phyloP scores from a whole-genome alignment of 1,140 invertebrate genomes.

The Anadara kagoshimensis region DNA sequence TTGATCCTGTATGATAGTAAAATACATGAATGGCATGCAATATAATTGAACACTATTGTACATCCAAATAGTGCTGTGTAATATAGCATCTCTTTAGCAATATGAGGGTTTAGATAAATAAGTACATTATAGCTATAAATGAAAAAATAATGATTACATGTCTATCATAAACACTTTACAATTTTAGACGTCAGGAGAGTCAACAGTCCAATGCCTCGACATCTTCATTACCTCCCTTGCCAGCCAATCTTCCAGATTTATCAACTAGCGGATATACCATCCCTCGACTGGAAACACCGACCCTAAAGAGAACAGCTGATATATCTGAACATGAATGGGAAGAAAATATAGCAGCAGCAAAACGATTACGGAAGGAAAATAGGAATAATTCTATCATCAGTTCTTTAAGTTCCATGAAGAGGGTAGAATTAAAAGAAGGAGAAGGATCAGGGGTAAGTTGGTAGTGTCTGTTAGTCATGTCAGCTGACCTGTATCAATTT shows the following conservation, averaged over 20 bases:
- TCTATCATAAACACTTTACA: neutral
- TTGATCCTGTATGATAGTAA: neutral
- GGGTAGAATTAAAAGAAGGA: constrained; percentile 1
- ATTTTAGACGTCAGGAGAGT: constrained; percentile 52
- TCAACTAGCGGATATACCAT: constrained; percentile 44
- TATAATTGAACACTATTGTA: neutral
- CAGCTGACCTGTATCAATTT: neutral
- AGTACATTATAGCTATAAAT: neutral
- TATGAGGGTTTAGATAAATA: neutral
- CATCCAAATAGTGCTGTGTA: neutral
- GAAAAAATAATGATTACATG: neutral
- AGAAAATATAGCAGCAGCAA: constrained; percentile 3
- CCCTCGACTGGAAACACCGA: constrained; percentile 48
- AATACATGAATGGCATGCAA: neutral
- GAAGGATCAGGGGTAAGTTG: neutral
- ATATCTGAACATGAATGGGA: constrained; percentile 10
- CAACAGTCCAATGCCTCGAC: constrained; percentile 55
- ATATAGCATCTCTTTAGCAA: neutral
- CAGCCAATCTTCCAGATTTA: constrained; percentile 48
- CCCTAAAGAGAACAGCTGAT: constrained; percentile 26
- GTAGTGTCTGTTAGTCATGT: neutral
- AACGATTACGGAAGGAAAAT: constrained; percentile 8
- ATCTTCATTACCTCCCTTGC: constrained; percentile 49
- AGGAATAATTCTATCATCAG: constrained; percentile 8
- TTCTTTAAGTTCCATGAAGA: constrained; percentile 19